Percentiles rank a stretch among this genome's conserved stretches.
Evolutionary conservation across 30 jellyfish, hydroid and myxozoan species (phyloP).

Genomic region (Sanderia malayensis): DNA sequence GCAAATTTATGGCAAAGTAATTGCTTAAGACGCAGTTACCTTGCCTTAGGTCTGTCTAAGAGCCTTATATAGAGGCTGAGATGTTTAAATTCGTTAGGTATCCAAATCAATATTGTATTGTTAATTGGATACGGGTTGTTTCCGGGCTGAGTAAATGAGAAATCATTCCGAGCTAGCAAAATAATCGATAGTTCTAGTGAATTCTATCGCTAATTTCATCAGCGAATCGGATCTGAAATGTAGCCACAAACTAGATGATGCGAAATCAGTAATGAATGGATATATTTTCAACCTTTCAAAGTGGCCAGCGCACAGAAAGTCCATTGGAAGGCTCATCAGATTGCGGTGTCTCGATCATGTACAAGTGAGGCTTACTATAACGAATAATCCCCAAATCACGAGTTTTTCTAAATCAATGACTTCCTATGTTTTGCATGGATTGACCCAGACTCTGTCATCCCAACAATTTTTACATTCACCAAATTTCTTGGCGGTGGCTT

Average conservation of each 20-base stretch:
- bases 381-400: background rate
- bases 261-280: slow-evolving; percentile 1
- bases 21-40: too few species aligned
- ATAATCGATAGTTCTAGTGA: slow-evolving; percentile 17
- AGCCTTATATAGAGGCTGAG: too few species aligned
- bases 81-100: background rate
- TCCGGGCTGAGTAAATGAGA: slow-evolving; percentile 12
- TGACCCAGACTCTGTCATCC: slow-evolving; percentile 6
- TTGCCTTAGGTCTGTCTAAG: background rate
- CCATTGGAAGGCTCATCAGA: background rate
- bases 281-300: background rate
- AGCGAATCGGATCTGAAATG: slow-evolving; percentile 17
- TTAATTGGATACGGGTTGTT: slow-evolving; percentile 22
- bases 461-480: background rate
- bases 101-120: background rate
- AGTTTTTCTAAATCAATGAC: background rate
- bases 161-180: slow-evolving; percentile 12
- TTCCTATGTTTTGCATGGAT: background rate
- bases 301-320: background rate
- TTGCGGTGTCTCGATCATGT: background rate
- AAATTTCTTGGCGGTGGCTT: background rate
- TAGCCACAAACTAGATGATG: slow-evolving; percentile 25
- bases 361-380: background rate
- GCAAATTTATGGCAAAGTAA: too few species aligned
- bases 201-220: slow-evolving; percentile 21